Base-by-base conservation (phyloP, 2,888 invertebrate species). In the Heliconius ismenius region DNA sequence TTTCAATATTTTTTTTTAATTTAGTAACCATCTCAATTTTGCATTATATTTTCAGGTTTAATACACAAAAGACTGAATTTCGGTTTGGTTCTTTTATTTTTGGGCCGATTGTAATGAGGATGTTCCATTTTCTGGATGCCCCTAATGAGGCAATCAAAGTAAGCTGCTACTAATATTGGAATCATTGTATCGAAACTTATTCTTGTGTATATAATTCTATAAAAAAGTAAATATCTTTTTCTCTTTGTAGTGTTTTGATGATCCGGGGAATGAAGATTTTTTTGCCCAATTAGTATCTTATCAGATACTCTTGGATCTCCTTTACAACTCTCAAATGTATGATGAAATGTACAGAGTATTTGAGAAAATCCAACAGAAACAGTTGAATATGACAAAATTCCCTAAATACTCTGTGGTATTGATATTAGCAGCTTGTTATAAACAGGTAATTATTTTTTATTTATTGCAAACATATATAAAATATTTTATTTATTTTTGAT, bases 51-150 rank as follows among this genome's bases (percentile, higher is more conserved):
- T 76, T 13, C 83, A 97, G 97, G 85, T 98, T 96, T 84, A 96
- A 96, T 84, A 87, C 92, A 26, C 97, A 97, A 86, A 96, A 96
- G 79, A 95, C 95, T 80, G 96, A 96, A 81, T 87, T 96, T 76
- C 91, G 97, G 79, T 97, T 98, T 95, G 97, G 97, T n/a, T 96
- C 95, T 81, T 98, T 96, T 88, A 87, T 96, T 9, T 98, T 98
- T 95, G 98, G 98, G 0, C 97, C 98, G 7, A 96, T 98, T 21
- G 95, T 97, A 0, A 97, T 98, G 97, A 94, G 98, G 83, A 95
- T 97, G 94, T 96, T 96, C 78, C 94, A 97, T 87, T 92, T 95
- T 83, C 89, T 97, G 60, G 96, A 97, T 86, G 95, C 96, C 83
- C 96, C 96, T 2, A 94, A 96, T 64, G 89, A 95, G 79, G 97